A percentile compares a stretch with the other conserved stretches of the same genome.
phyloP scores from a whole-genome alignment of 2,797 vertebrate species.

The Vireo griseus region DNA sequence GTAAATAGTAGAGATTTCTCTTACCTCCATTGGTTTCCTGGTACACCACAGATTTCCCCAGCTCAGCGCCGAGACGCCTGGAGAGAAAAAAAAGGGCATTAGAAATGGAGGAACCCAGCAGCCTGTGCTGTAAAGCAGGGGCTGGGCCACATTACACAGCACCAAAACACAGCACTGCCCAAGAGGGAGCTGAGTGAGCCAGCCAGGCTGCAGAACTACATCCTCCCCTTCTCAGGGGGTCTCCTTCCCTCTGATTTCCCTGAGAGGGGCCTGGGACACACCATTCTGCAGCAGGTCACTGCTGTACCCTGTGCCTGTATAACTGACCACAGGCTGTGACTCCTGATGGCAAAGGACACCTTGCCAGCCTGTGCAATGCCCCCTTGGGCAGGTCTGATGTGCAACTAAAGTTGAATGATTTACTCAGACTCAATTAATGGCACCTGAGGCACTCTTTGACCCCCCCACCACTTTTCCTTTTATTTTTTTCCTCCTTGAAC shows the following conservation, averaged over 20 bases:
- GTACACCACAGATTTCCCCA: conserved; percentile 95
- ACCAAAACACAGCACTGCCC: neutral
- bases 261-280: neutral
- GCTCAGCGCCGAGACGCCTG: conserved; percentile 92
- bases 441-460: neutral
- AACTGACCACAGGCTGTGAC: neutral
- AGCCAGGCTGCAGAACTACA: neutral
- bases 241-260: neutral
- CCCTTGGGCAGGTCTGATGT: neutral
- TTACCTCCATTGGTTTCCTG: conserved; percentile 96
- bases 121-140: neutral
- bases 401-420: neutral
- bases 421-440: neutral
- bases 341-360: neutral
- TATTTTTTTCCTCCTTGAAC: accelerated
- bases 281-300: neutral
- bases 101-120: neutral
- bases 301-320: accelerated
- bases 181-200: neutral
- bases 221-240: neutral
- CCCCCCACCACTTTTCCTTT: neutral
- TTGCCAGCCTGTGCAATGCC: neutral
- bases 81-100: neutral
- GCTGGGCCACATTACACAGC: accelerated
- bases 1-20: neutral